These are phyloP conservation scores for Scolopax bukidnonensis DNA, from an alignment of 2,797 vertebrate genomes.

Conservation along the genomic window DNA sequence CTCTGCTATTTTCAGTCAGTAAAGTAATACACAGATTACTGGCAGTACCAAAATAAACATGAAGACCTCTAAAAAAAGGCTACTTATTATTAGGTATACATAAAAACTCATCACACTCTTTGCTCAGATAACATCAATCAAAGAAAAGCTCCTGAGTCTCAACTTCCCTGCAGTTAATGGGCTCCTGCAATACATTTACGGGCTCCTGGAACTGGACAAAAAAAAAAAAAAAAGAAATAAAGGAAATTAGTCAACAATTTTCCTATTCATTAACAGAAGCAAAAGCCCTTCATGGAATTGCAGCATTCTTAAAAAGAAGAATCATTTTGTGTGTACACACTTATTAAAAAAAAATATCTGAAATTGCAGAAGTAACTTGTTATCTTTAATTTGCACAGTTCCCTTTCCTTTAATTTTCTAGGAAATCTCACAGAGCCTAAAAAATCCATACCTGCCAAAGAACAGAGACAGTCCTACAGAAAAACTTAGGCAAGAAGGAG, in stretches of 20 bases:
- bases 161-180: not conserved
- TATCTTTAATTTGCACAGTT: not conserved
- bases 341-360: not conserved
- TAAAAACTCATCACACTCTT: not conserved
- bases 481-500: not conserved
- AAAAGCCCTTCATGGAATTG: not conserved
- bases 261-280: not conserved
- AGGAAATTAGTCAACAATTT: not conserved
- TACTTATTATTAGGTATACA: not conserved
- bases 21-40: not conserved
- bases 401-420: not conserved
- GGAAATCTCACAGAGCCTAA: not conserved
- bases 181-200: not conserved
- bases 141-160: not conserved
- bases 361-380: not conserved
- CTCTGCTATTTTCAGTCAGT: not conserved
- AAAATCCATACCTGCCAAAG: not conserved
- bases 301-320: not conserved
- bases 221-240: not conserved
- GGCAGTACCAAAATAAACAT: not conserved
- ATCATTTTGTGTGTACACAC: accelerated
- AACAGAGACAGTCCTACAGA: not conserved
- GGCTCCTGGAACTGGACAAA: not conserved
- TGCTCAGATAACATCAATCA: not conserved
- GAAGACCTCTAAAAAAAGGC: not conserved